A percentile compares a stretch with the other conserved stretches of the same genome.
Evolutionary conservation across 2,888 invertebrate genomes (phyloP).

Genomic region (Aporophyla nigra): DNA sequence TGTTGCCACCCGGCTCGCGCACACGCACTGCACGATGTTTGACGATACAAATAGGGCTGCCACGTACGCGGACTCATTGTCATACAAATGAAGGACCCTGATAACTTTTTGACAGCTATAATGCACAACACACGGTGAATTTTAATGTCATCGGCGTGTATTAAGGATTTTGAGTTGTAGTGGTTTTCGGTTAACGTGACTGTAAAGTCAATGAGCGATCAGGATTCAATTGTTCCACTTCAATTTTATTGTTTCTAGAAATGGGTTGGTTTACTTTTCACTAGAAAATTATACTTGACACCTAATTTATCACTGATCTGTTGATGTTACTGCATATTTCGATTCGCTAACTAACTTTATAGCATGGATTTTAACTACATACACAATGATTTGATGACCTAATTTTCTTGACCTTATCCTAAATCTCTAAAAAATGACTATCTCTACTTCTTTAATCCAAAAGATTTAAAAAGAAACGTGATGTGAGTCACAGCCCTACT

Average conservation of each 20-base stretch:
- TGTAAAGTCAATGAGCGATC: slow-evolving; percentile 42
- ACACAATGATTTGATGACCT: neutral
- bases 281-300: slow-evolving; percentile 3
- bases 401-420: neutral
- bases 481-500: slow-evolving; percentile 43
- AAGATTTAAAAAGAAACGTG: neutral
- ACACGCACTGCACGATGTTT: slow-evolving; percentile 61
- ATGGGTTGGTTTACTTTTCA: neutral
- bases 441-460: neutral
- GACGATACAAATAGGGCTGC: slow-evolving; percentile 59
- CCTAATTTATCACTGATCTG: neutral
- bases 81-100: slow-evolving; percentile 46
- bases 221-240: slow-evolving; percentile 2
- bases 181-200: slow-evolving; percentile 39
- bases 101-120: slow-evolving; percentile 53
- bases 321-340: neutral
- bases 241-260: slow-evolving; percentile 13
- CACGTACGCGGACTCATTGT: slow-evolving; percentile 51
- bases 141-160: slow-evolving; percentile 44
- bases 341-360: neutral
- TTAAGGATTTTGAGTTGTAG: slow-evolving; percentile 42
- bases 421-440: neutral
- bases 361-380: neutral
- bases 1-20: slow-evolving; percentile 79
- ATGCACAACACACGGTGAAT: slow-evolving; percentile 58